Percentiles rank a stretch among this genome's conserved stretches.
Evolutionary conservation across 2,113 vertebrate species (phyloP).

Genomic region (Planiliza haematocheilus): DNA sequence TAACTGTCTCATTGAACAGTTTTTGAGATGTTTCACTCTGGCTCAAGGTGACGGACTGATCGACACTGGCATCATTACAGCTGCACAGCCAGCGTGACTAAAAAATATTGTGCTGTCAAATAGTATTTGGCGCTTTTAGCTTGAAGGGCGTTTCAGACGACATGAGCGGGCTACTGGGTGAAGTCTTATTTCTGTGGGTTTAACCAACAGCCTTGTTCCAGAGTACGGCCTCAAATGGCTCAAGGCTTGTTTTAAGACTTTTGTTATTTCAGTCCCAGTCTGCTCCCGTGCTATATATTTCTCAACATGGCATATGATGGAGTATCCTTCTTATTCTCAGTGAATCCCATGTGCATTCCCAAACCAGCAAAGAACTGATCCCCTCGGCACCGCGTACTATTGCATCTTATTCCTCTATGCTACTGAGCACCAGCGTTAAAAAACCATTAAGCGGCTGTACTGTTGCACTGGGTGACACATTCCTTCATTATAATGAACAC

Average conservation of each 20-base stretch:
- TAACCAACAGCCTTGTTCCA: not conserved
- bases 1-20: not conserved
- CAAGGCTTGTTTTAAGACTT: not conserved
- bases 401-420: no score
- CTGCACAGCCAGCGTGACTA: not conserved
- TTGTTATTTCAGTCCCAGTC: no score
- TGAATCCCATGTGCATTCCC: no score
- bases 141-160: constrained; percentile 12
- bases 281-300: no score
- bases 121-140: constrained; percentile 25
- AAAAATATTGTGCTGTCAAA: constrained; percentile 29
- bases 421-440: no score
- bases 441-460: no score
- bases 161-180: not conserved
- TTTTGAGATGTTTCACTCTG: constrained; percentile 9
- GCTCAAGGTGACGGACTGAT: constrained; percentile 10
- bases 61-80: not conserved
- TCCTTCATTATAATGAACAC: not conserved
- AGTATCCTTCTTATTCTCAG: no score
- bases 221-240: not conserved
- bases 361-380: no score
- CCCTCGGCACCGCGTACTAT: no score
- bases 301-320: no score
- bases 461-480: not conserved
- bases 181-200: constrained; percentile 18